Percentiles rank a stretch among this genome's conserved stretches.
Conservation (phyloP, 2,888 invertebrate genomes). For the Allacma fusca region DNA sequence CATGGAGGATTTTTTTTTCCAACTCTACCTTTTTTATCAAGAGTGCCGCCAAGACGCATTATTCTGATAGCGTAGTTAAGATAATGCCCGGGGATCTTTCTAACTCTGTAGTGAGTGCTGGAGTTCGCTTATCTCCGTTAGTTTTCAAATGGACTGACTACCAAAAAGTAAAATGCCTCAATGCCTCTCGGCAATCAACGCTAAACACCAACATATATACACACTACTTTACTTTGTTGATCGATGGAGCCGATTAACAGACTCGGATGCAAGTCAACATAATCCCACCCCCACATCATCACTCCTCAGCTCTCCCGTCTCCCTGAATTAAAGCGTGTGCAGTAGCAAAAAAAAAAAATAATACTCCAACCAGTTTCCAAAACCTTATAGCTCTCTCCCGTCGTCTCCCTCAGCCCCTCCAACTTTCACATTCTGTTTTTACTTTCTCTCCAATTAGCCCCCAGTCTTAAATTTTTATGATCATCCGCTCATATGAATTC, state of each 20-base stretch:
- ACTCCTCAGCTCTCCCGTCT: too few relatives aligned
- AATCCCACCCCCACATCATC: slow-evolving; percentile 26
- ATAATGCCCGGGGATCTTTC: slow-evolving; percentile 18
- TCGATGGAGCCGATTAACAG: slow-evolving; percentile 26
- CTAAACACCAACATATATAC: too few relatives aligned
- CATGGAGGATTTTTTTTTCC: background rate
- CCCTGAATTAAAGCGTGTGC: too few relatives aligned
- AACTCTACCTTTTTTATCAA: slow-evolving; percentile 2
- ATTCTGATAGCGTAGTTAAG: slow-evolving; percentile 18
- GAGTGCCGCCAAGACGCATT: slow-evolving; percentile 22
- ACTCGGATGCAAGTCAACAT: slow-evolving; percentile 19
- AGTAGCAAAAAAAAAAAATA: too few relatives aligned
- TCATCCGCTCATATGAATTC: too few relatives aligned
- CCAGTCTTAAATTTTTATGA: too few relatives aligned
- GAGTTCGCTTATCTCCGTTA: background rate
- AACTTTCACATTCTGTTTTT: too few relatives aligned
- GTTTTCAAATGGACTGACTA: slow-evolving; percentile 21
- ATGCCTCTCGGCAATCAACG: slow-evolving; percentile 19
- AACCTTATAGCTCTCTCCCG: too few relatives aligned
- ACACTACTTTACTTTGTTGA: slow-evolving; percentile 13
- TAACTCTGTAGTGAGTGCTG: background rate
- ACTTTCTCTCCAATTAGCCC: too few relatives aligned
- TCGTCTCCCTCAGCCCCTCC: too few relatives aligned
- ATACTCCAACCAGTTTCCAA: too few relatives aligned
- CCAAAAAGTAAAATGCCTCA: background rate